Evolutionary conservation across 2,888 invertebrate species (phyloP).

Genomic region (Lacanobia oleracea): DNA sequence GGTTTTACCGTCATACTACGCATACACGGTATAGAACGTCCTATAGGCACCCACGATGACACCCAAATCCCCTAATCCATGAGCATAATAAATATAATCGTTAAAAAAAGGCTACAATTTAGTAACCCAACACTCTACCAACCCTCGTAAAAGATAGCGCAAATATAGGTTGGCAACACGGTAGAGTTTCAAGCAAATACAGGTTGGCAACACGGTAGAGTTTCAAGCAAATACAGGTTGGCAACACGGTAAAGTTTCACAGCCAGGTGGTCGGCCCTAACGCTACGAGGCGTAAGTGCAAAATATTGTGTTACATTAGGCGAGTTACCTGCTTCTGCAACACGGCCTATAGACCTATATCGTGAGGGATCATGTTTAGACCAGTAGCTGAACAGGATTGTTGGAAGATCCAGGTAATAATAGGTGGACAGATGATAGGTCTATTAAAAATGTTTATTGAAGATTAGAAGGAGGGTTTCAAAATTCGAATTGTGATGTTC

Average conservation of each 20-base stretch:
- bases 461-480: not conserved
- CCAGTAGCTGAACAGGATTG: conserved; percentile 50
- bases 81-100: too few species aligned
- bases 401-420: conserved; percentile 5
- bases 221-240: conserved; percentile 61
- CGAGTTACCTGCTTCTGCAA: conserved; percentile 50
- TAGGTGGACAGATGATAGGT: not conserved
- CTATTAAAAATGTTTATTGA: not conserved
- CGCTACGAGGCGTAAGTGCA: conserved; percentile 49
- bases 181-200: conserved; percentile 63
- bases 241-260: conserved; percentile 58
- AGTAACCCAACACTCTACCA: conserved; percentile 52
- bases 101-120: conserved; percentile 6
- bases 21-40: not conserved
- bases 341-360: conserved; percentile 62
- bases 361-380: conserved; percentile 37
- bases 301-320: conserved; percentile 58
- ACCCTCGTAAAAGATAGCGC: conserved; percentile 62
- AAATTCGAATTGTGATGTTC: too few species aligned
- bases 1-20: too few species aligned
- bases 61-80: not conserved
- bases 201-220: conserved; percentile 52
- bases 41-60: not conserved
- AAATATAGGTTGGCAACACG: conserved; percentile 61
- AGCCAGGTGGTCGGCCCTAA: conserved; percentile 58